Conservation (phyloP, 2,113 vertebrate genomes). For the Corythaixoides concolor region DNA sequence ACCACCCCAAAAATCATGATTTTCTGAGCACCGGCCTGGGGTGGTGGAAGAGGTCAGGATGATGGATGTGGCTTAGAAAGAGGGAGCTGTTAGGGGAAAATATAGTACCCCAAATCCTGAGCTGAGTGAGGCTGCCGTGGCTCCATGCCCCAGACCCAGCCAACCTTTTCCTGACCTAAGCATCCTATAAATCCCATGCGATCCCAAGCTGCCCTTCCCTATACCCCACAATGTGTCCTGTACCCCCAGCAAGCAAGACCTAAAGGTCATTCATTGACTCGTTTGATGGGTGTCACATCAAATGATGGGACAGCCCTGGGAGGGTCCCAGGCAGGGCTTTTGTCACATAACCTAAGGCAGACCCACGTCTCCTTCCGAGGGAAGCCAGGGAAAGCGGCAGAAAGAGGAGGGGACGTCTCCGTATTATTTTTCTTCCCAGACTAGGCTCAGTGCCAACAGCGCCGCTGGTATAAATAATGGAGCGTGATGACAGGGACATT, state of each 20-base stretch:
- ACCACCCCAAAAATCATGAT: neutral
- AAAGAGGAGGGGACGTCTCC: neutral
- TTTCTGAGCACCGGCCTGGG: neutral
- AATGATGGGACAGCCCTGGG: neutral
- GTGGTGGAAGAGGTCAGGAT: neutral
- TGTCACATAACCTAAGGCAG: neutral
- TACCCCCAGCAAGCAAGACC: neutral
- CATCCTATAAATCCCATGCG: neutral
- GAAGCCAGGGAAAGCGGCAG: neutral
- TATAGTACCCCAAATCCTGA: neutral
- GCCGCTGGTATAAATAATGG: constrained; percentile 18
- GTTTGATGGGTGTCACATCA: neutral
- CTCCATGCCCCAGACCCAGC: neutral
- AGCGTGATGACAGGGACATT: constrained; percentile 2
- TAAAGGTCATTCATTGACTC: neutral
- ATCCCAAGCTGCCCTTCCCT: neutral
- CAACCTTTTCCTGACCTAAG: neutral
- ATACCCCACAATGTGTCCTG: neutral
- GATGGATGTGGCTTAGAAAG: neutral
- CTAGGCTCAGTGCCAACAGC: constrained; percentile 7
- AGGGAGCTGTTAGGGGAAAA: neutral
- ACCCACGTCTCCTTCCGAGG: neutral
- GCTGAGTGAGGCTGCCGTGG: neutral
- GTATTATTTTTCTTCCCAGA: neutral
- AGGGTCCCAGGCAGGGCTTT: neutral